Conservation (phyloP, 2,797 vertebrate genomes). For the Adelosebastes latens region DNA sequence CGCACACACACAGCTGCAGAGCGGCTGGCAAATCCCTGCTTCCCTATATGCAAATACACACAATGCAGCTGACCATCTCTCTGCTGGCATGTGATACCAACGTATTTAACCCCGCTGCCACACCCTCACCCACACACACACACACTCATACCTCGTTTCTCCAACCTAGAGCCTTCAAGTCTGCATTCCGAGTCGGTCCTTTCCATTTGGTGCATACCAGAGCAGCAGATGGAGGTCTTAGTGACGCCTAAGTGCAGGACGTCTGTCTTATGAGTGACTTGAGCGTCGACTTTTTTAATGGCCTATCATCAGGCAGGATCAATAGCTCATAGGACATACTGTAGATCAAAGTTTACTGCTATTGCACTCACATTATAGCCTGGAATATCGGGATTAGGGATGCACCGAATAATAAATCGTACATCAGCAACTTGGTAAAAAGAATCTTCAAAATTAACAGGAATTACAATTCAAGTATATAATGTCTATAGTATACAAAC, state of each 20-base stretch:
- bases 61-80: constrained; percentile 35
- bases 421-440: no score
- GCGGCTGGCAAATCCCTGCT: constrained; percentile 22
- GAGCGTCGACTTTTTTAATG: neutral
- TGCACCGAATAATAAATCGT: no score
- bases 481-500: no score
- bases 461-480: no score
- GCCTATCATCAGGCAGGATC: neutral
- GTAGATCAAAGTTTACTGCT: neutral
- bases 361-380: neutral
- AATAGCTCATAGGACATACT: neutral
- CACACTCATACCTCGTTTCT: neutral
- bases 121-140: neutral
- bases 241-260: neutral
- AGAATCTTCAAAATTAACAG: no score
- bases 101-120: constrained; percentile 3
- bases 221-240: constrained; percentile 29
- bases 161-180: constrained; percentile 38
- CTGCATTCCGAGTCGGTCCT: constrained; percentile 38
- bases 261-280: neutral
- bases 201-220: constrained; percentile 37
- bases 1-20: constrained; percentile 36
- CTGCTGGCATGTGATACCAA: constrained; percentile 40
- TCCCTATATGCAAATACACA: constrained; percentile 9
- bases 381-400: neutral